phyloP scores from a whole-genome alignment of 2,797 vertebrate species.

The Karalla daura region DNA sequence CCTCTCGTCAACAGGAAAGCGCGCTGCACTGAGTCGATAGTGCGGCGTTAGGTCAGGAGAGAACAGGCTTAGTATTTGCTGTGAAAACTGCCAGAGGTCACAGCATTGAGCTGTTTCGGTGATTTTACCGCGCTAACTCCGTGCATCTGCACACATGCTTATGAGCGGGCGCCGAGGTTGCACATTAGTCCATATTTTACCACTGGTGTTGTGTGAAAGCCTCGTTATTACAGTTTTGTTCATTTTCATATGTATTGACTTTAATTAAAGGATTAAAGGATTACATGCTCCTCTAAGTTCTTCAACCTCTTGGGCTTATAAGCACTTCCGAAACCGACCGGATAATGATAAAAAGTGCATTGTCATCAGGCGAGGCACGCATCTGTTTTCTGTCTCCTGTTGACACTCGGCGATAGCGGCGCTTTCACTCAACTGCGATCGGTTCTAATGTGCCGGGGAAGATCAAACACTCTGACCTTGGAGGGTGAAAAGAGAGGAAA shows the following conservation, averaged over 20 bases:
- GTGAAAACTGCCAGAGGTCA: constrained; percentile 18
- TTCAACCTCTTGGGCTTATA: constrained; percentile 52
- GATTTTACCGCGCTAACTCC: constrained; percentile 14
- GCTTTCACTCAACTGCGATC: constrained; percentile 22
- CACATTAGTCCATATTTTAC: constrained; percentile 9
- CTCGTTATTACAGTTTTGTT: constrained; percentile 43
- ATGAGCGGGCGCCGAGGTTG: neutral
- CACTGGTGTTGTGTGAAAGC: constrained; percentile 20
- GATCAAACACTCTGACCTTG: constrained; percentile 49
- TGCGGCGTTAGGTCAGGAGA: constrained; percentile 9
- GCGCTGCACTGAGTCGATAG: neutral
- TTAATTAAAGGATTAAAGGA: constrained; percentile 79
- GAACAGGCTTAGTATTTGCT: neutral
- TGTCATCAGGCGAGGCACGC: constrained; percentile 53
- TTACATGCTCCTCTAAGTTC: constrained; percentile 63
- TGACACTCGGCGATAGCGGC: constrained; percentile 47
- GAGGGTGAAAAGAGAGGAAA: constrained; percentile 14
- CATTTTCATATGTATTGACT: constrained; percentile 61
- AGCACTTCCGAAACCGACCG: constrained; percentile 32
- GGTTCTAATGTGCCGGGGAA: constrained; percentile 20
- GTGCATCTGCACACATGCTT: constrained; percentile 4
- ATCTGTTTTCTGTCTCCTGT: constrained; percentile 29
- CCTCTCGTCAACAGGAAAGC: constrained; percentile 19
- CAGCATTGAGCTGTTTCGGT: constrained; percentile 24
- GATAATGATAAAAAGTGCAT: constrained; percentile 49